phyloP scores from a whole-genome alignment of 2,797 vertebrate species.

The Dallia pectoralis region DNA sequence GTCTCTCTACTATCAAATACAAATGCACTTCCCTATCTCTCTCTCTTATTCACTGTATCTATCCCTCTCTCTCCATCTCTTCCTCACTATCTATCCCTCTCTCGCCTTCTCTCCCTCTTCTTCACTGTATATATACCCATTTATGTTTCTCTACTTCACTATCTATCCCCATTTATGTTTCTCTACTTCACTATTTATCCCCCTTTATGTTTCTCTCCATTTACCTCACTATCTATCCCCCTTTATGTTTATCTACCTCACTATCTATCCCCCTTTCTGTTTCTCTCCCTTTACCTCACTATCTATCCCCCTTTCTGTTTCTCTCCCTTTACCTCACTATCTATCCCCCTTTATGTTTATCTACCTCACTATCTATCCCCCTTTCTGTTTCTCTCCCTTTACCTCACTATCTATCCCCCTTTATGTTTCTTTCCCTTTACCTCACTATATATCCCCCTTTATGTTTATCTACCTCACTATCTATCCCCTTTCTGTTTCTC shows the following conservation, averaged over 20 bases:
- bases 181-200: neutral
- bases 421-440: neutral
- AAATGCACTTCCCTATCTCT: neutral
- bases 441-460: neutral
- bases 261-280: neutral
- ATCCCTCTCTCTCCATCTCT: neutral
- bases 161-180: neutral
- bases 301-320: neutral
- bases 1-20: neutral
- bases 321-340: neutral
- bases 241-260: too few species aligned
- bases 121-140: neutral
- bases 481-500: neutral
- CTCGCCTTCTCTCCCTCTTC: neutral
- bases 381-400: neutral
- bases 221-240: neutral
- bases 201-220: neutral
- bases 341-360: neutral
- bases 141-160: too few species aligned
- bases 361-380: neutral
- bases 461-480: too few species aligned
- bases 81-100: neutral
- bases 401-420: too few species aligned
- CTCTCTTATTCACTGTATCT: neutral
- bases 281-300: neutral